Conservation (phyloP, 1,140 invertebrate species). For the Diachasmimorpha longicaudata region DNA sequence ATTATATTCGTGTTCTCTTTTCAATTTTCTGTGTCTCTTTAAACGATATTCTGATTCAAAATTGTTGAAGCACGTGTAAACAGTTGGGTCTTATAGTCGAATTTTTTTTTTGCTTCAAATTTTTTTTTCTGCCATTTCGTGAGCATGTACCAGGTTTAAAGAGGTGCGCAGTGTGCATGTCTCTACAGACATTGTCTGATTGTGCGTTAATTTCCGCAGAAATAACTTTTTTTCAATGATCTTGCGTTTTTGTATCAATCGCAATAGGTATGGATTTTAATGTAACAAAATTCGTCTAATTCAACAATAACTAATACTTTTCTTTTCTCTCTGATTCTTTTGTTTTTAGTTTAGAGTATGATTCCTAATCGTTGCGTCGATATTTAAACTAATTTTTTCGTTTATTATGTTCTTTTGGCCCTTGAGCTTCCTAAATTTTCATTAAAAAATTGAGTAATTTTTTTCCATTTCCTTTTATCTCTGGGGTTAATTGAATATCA, state of each 20-base stretch:
- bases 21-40: background rate
- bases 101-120: background rate
- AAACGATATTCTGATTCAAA: background rate
- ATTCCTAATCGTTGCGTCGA: background rate
- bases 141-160: background rate
- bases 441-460: background rate
- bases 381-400: background rate
- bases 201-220: conserved; percentile 4
- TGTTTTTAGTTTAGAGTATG: background rate
- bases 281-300: background rate
- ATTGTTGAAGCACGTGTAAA: background rate
- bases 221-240: background rate
- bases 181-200: background rate
- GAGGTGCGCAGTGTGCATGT: background rate
- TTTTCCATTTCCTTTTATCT: background rate
- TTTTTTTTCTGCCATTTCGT: background rate
- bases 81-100: background rate
- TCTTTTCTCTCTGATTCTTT: background rate
- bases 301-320: background rate
- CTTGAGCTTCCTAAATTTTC: background rate
- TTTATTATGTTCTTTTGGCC: background rate
- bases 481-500: background rate
- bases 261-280: background rate
- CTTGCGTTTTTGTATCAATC: background rate
- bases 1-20: background rate